phyloP scores from a whole-genome alignment of 2,797 vertebrate species.

The Mycteria americana region DNA sequence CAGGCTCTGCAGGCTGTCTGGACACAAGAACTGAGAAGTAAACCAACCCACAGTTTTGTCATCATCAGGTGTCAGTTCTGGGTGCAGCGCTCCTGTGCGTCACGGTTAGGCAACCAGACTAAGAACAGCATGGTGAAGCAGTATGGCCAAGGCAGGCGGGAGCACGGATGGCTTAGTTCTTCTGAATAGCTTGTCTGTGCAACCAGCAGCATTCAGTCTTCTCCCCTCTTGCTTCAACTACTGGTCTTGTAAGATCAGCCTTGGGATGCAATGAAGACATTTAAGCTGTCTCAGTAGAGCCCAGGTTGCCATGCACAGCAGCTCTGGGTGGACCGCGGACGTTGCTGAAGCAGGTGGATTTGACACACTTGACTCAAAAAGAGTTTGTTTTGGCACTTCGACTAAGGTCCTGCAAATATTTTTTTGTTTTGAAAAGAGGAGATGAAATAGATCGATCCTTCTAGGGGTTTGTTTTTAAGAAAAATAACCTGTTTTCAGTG shows the following conservation, averaged over 20 bases:
- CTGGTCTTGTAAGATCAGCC: neutral
- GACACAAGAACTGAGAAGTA: neutral
- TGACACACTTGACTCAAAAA: neutral
- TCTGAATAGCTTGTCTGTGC: neutral
- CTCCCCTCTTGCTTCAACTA: neutral
- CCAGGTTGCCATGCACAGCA: accelerated
- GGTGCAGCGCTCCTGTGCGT: neutral
- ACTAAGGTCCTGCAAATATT: neutral
- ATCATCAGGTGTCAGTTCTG: neutral
- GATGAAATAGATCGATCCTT: neutral
- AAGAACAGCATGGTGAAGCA: neutral
- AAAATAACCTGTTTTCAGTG: neutral
- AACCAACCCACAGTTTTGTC: neutral
- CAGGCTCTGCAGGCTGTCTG: neutral
- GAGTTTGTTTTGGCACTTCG: neutral
- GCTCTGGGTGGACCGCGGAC: neutral
- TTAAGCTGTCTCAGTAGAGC: neutral
- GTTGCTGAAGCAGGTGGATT: neutral
- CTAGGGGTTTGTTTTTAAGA: neutral
- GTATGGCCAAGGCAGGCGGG: neutral
- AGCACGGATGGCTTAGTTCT: neutral
- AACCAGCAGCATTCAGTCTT: neutral
- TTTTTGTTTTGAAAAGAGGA: neutral
- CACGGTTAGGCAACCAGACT: neutral
- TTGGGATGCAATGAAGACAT: neutral